These are phyloP conservation scores for Cottoperca gobio DNA, from an alignment of 2,797 vertebrate species.

Conservation along the genomic window DNA sequence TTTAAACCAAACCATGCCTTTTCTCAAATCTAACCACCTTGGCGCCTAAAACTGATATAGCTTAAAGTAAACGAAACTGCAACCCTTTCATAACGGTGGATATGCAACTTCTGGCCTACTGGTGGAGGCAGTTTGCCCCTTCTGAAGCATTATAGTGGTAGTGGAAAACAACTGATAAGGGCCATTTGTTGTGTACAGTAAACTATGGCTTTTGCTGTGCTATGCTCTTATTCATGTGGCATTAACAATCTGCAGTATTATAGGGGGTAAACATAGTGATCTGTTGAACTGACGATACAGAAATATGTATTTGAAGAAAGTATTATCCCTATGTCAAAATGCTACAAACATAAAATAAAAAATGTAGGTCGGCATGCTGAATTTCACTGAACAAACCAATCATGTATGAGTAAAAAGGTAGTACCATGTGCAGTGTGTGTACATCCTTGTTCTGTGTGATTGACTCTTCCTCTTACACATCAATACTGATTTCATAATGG, in stretches of 20 bases:
- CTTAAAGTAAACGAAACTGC: no score
- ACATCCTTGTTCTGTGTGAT: conserved; percentile 17
- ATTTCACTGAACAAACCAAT: background rate
- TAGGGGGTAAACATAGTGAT: background rate
- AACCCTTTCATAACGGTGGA: no score
- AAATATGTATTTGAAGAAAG: background rate
- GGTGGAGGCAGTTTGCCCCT: no score
- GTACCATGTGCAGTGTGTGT: background rate
- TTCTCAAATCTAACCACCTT: no score
- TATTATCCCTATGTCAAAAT: background rate
- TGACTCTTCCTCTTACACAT: conserved; percentile 24
- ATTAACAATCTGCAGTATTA: background rate
- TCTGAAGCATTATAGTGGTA: no score
- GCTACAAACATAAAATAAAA: background rate
- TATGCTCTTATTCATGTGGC: background rate
- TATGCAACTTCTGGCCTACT: no score
- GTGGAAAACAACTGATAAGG: no score
- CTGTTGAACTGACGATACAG: background rate
- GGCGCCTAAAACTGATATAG: no score
- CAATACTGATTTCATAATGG: conserved; percentile 28
- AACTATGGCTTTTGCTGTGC: background rate
- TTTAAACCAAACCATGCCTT: no score
- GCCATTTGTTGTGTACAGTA: background rate
- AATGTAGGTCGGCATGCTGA: background rate
- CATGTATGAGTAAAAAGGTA: no score